phyloP scores from a whole-genome alignment of 1,140 invertebrate species.

The Orchesella cincta region DNA sequence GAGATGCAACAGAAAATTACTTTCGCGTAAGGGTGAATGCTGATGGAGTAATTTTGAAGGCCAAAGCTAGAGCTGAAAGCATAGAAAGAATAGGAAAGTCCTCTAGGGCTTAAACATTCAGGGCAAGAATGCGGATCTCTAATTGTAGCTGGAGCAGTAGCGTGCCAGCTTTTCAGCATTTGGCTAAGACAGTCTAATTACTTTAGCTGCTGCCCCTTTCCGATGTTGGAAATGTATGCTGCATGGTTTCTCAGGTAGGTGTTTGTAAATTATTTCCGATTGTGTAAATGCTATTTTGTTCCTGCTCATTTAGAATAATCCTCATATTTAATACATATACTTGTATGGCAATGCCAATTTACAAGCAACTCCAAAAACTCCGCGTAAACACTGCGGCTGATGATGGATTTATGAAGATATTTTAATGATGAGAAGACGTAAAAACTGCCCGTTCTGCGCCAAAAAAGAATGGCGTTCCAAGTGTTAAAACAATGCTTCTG shows the following conservation, averaged over 20 bases:
- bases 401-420: conserved; percentile 34
- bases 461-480: neutral
- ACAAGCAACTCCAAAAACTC: conserved; percentile 43
- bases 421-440: conserved; percentile 44
- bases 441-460: neutral
- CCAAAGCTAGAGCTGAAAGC: conserved; percentile 78
- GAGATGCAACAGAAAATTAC: conserved; percentile 85
- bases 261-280: no score
- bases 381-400: neutral
- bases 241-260: conserved; percentile 81
- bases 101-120: conserved; percentile 62
- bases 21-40: conserved; percentile 83
- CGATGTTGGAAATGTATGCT: conserved; percentile 82
- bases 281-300: neutral
- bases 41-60: conserved; percentile 78
- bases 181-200: conserved; percentile 93
- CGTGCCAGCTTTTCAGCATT: conserved; percentile 85
- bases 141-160: conserved; percentile 94
- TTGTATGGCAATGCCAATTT: conserved; percentile 49
- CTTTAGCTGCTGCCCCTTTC: conserved; percentile 88
- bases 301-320: neutral
- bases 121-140: conserved; percentile 86
- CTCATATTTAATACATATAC: neutral
- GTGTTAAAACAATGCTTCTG: neutral
- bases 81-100: conserved; percentile 73